These are phyloP conservation scores for Drosophila obscura DNA, from an alignment of 1,140 invertebrate species.

Conservation along the genomic window DNA sequence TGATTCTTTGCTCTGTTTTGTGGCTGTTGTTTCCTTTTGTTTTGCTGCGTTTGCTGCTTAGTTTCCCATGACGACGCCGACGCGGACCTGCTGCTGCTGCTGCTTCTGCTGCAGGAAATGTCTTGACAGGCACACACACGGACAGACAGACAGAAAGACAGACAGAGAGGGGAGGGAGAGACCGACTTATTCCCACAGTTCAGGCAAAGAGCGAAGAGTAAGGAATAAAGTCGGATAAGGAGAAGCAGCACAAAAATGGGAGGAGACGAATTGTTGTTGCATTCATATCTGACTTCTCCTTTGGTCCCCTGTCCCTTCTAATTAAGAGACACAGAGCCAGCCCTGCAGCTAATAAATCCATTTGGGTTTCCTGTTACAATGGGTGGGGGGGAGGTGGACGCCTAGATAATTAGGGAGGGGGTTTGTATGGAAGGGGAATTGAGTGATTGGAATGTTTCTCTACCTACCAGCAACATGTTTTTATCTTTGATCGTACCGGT, in stretches of 20 bases:
- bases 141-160: slow-evolving; percentile 10
- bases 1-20: slow-evolving; percentile 8
- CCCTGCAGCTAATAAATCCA: slow-evolving; percentile 58
- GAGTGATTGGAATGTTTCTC: too few species aligned
- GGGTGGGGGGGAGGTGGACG: not conserved
- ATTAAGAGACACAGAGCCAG: slow-evolving; percentile 20
- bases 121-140: slow-evolving; percentile 30
- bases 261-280: slow-evolving; percentile 1
- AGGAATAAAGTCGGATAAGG: too few species aligned
- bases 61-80: slow-evolving; percentile 67
- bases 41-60: slow-evolving; percentile 39
- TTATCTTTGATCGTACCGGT: too few species aligned
- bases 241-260: too few species aligned
- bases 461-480: too few species aligned
- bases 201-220: slow-evolving; percentile 19
- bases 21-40: not conserved
- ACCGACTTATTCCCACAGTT: not conserved
- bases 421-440: too few species aligned
- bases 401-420: too few species aligned
- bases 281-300: not conserved
- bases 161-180: not conserved
- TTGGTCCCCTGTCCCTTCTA: slow-evolving; percentile 12
- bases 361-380: slow-evolving; percentile 60
- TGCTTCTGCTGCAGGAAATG: slow-evolving; percentile 60
- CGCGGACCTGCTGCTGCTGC: too few species aligned